A percentile compares a stretch with the other conserved stretches of the same genome.
These are phyloP conservation scores for Drosophila barbarae DNA, from an alignment of 2,888 invertebrate species.

Conservation along the genomic window DNA sequence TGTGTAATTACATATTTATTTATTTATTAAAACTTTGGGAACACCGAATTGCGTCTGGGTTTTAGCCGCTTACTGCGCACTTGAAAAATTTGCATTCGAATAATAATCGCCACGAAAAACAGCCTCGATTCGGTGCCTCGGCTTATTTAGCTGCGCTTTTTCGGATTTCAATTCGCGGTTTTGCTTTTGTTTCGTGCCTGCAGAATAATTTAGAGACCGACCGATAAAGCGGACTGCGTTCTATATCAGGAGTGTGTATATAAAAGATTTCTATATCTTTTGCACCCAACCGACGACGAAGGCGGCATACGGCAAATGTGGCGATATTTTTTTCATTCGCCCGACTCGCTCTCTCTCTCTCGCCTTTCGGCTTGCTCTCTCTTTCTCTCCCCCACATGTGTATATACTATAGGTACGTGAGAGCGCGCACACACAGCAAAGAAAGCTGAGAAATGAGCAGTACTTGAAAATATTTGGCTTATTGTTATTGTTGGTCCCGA, in stretches of 20 bases:
- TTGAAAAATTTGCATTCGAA: conserved; percentile 56
- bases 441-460: conserved; percentile 4
- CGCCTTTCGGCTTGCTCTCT: conserved; percentile 23
- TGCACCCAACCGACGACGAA: conserved; percentile 70
- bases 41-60: conserved; percentile 35
- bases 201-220: conserved; percentile 29
- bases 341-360: conserved; percentile 14
- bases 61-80: conserved; percentile 59
- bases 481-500: conserved; percentile 34
- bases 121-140: conserved; percentile 17
- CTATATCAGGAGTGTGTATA: conserved; percentile 30
- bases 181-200: conserved; percentile 31
- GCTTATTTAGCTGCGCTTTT: conserved; percentile 27
- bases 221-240: conserved; percentile 46
- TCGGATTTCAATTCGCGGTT: conserved; percentile 20
- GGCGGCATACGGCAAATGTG: conserved; percentile 72
- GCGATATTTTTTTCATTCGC: conserved; percentile 38
- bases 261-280: conserved; percentile 59
- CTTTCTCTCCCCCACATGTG: conserved; percentile 21
- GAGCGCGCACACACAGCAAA: conserved; percentile 11
- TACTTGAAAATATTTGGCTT: conserved; percentile 5
- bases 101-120: conserved; percentile 16
- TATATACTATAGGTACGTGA: conserved; percentile 36
- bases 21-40: conserved; percentile 55
- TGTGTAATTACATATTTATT: conserved; percentile 51